A percentile compares a stretch with the other conserved stretches of the same genome.
Evolutionary conservation across 2,113 vertebrate species (phyloP).

Genomic region (Ailurus styani): DNA sequence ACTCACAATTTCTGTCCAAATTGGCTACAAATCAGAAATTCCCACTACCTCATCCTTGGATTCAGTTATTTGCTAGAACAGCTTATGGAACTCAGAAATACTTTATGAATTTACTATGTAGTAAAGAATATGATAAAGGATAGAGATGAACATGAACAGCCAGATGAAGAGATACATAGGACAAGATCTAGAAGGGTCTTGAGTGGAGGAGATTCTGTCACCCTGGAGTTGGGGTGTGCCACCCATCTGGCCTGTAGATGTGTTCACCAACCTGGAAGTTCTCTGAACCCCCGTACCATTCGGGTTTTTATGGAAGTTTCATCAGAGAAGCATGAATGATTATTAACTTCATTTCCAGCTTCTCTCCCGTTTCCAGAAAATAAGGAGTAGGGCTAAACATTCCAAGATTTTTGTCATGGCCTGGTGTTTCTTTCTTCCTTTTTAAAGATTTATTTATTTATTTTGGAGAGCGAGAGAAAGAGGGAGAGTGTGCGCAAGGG

Average conservation of each 20-base stretch:
- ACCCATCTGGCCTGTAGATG: not conserved
- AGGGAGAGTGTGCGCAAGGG: not conserved
- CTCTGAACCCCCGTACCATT: not conserved
- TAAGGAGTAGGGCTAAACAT: not conserved
- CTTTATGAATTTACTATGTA: not conserved
- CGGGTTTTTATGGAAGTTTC: not conserved
- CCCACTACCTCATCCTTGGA: not conserved
- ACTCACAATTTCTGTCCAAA: not conserved
- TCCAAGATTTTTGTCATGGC: not conserved
- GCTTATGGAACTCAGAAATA: not conserved
- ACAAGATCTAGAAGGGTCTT: not conserved
- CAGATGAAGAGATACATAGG: not conserved
- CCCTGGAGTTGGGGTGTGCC: not conserved
- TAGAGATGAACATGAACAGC: not conserved
- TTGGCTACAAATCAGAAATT: not conserved
- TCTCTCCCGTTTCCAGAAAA: not conserved
- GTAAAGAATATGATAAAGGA: not conserved
- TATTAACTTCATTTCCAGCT: not conserved
- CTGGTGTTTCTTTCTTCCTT: not conserved
- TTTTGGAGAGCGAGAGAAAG: not conserved
- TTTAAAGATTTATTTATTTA: not conserved
- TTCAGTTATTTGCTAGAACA: not conserved
- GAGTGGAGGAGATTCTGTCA: not conserved
- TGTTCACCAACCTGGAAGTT: not conserved
- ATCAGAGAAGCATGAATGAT: not conserved